phyloP scores from a whole-genome alignment of 2,888 invertebrate species.

The Ectobius pallidus region DNA sequence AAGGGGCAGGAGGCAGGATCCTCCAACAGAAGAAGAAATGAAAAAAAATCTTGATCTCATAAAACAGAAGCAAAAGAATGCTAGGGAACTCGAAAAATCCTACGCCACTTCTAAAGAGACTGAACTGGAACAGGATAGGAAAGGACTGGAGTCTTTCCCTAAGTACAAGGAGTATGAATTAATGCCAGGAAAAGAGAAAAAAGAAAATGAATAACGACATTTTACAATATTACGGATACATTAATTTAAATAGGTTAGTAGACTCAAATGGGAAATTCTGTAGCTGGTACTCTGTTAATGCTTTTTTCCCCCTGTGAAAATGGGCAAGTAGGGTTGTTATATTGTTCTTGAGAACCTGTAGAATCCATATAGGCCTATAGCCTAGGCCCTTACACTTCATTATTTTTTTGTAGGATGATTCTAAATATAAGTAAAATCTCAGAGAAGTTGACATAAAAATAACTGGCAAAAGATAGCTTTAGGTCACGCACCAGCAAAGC shows the following conservation, averaged over 20 bases:
- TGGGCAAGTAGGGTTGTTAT: too few species aligned
- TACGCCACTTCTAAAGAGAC: conserved; percentile 56
- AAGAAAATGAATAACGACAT: neutral
- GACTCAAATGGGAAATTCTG: too few species aligned
- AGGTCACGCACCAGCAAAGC: too few species aligned
- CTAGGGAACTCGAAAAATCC: conserved; percentile 68
- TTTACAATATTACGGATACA: neutral
- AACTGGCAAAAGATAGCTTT: too few species aligned
- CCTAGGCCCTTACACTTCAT: too few species aligned
- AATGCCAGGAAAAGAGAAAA: conserved; percentile 53
- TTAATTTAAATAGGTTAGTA: neutral
- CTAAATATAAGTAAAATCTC: too few species aligned
- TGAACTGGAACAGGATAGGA: conserved; percentile 49
- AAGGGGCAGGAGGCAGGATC: conserved; percentile 66
- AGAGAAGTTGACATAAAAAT: too few species aligned
- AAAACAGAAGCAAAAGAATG: conserved; percentile 75
- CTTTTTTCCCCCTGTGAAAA: too few species aligned
- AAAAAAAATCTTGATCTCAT: conserved; percentile 72
- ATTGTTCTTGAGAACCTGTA: too few species aligned
- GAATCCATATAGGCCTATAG: too few species aligned
- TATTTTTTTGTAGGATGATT: too few species aligned
- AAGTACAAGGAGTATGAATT: conserved; percentile 67
- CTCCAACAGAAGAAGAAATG: conserved; percentile 77
- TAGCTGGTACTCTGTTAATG: too few species aligned
- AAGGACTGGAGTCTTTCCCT: conserved; percentile 60